Conservation (phyloP, 2,888 invertebrate species). For the Sarcophaga subvicina region DNA sequence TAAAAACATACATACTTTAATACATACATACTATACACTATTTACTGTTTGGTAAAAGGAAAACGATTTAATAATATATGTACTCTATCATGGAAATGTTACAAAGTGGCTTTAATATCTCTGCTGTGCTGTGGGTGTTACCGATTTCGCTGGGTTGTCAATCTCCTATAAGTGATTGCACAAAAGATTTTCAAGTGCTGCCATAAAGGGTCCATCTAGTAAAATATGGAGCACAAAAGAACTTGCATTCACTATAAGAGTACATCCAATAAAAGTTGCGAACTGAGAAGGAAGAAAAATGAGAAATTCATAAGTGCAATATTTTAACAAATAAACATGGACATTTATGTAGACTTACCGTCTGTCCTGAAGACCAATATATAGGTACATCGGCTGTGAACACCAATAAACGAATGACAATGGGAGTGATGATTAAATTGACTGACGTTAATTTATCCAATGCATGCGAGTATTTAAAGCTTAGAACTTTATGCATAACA, state of each 20-base stretch:
- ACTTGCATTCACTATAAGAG: slow-evolving; percentile 80
- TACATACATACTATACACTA: not conserved
- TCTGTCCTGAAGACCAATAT: slow-evolving; percentile 82
- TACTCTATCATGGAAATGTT: no score
- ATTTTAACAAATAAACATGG: not conserved
- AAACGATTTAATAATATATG: no score
- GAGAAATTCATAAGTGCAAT: not conserved
- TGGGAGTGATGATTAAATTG: slow-evolving; percentile 83
- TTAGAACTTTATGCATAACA: slow-evolving; percentile 81
- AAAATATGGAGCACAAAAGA: slow-evolving; percentile 83
- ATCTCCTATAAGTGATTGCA: slow-evolving; percentile 19
- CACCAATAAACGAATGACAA: slow-evolving; percentile 82
- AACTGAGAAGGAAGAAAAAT: slow-evolving; percentile 80
- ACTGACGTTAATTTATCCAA: slow-evolving; percentile 84
- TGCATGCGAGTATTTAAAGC: slow-evolving; percentile 82
- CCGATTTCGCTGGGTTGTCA: no score
- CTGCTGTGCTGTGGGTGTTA: no score
- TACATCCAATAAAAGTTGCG: slow-evolving; percentile 83
- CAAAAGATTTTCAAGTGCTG: slow-evolving; percentile 58
- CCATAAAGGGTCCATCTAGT: slow-evolving; percentile 84
- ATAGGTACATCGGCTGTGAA: slow-evolving; percentile 82
- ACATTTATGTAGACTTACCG: slow-evolving; percentile 80
- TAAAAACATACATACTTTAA: not conserved
- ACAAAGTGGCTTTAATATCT: no score
- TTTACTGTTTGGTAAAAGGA: not conserved